Base-by-base conservation (phyloP, 2,888 invertebrate genomes). In the Drosophila phalerata region DNA sequence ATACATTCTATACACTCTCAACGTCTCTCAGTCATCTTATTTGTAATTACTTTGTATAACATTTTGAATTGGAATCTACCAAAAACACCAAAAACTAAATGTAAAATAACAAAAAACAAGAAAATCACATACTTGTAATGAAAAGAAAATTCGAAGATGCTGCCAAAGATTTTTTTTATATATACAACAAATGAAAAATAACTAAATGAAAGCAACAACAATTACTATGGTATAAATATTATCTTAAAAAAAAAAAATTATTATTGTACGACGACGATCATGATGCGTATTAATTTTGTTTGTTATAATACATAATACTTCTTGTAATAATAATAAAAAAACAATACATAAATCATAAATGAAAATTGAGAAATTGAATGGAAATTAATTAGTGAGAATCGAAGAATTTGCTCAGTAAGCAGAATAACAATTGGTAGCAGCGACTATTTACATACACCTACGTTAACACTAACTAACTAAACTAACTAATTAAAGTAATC, bases 111-210 rank as follows among this genome's bases (percentile, higher is more conserved):
- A 11, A 38, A 58, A 37, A 25, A 45, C 42, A 55, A 13, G 17
- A 55, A 56, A 56, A 71, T 60, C 55, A 64, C 30, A 47, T 43
- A 56, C 5, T 55, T 49, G 45, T 57, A 70, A 67, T 55, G 69
- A 63, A 58, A 69, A 65, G 55, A 68, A 78, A 48, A 66, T 72
- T 81, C 74, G 40, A 85, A 69, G 87, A 88, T 85, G 84, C 89
- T 84, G 89, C 89, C 87, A 89, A 88, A 84, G 88, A 84, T 76
- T 73, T 76, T 76, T 73, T 75, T 48, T 60, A 40, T 40, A 57
- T 60, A 42, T 61, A 55, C 70, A 80, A 74, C 22, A 57, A 45
- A 34, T 25, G 25, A 25, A 45, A 47, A 71, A 71, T 47, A 55
- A 38, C 28, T n/a, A 62, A 66, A 67, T 56, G 37, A 63, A 69